These are phyloP conservation scores for Sphaerolaimus hirsutus DNA, from an alignment of 2,888 invertebrate genomes.

Conservation along the genomic window DNA sequence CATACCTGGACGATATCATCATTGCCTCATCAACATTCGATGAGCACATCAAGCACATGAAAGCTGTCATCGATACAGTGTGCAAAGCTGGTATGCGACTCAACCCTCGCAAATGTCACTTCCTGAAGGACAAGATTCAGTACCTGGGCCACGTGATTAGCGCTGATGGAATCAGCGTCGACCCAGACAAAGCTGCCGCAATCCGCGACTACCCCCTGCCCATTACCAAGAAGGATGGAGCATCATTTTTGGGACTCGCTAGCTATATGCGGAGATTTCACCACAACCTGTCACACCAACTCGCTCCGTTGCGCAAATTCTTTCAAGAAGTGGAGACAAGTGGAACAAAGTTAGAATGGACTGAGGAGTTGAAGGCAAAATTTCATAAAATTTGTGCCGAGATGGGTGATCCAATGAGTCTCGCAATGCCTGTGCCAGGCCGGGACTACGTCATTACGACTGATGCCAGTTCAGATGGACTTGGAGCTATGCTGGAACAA, in stretches of 20 bases:
- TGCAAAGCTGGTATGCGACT: slow-evolving; percentile 3
- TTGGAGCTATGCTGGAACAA: background rate
- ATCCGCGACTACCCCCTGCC: slow-evolving; percentile 6
- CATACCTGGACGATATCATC: slow-evolving; percentile 15
- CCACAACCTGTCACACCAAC: background rate
- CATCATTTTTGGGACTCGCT: slow-evolving; percentile 10
- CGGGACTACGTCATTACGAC: background rate
- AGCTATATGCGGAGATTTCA: slow-evolving; percentile 12
- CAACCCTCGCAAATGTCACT: slow-evolving; percentile 6
- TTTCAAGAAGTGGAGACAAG: background rate
- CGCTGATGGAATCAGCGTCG: slow-evolving; percentile 1
- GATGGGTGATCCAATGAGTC: background rate
- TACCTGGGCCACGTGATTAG: slow-evolving; percentile 8
- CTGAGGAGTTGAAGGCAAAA: background rate
- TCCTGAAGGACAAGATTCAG: slow-evolving; percentile 1
- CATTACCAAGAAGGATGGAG: slow-evolving; percentile 5
- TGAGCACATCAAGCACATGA: slow-evolving; percentile 7
- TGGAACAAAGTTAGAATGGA: background rate
- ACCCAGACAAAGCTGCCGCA: slow-evolving; percentile 6
- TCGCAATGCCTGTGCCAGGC: background rate
- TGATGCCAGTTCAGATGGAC: background rate
- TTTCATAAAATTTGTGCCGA: background rate
- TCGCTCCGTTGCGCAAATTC: background rate
- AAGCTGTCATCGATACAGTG: slow-evolving; percentile 6
- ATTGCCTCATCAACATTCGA: slow-evolving; percentile 8